Percentiles rank a stretch among this genome's conserved stretches.
These are phyloP conservation scores for Muschampia plurimacula DNA, from an alignment of 2,888 invertebrate genomes.

Conservation along the genomic window DNA sequence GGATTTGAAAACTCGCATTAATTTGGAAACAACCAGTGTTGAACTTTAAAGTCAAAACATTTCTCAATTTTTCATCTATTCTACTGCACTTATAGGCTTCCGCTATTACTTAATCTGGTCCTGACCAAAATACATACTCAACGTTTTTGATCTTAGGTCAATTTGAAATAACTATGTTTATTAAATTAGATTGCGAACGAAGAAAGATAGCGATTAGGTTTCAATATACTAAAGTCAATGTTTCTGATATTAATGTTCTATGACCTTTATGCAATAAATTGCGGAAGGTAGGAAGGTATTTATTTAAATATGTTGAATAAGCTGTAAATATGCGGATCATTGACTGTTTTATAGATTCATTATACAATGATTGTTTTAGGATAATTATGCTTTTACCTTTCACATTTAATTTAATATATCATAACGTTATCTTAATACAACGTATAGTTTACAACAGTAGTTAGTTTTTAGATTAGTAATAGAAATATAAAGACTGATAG, in stretches of 20 bases:
- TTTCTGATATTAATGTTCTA: not conserved
- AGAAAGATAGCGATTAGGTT: not conserved
- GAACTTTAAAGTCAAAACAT: constrained; percentile 22
- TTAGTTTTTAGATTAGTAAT: no score
- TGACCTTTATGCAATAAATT: not conserved
- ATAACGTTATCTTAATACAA: no score
- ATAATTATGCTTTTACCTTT: no score
- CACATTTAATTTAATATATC: no score
- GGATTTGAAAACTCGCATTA: constrained; percentile 2
- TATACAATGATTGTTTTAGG: no score
- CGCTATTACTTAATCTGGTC: constrained; percentile 26
- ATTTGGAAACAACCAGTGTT: constrained; percentile 13
- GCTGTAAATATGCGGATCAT: not conserved
- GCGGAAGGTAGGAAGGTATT: not conserved
- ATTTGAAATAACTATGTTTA: constrained; percentile 23
- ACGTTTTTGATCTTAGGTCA: constrained; percentile 38
- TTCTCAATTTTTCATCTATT: constrained; percentile 29
- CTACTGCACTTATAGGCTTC: constrained; percentile 28
- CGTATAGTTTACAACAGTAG: no score
- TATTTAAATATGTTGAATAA: not conserved
- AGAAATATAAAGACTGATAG: no score
- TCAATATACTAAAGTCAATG: not conserved
- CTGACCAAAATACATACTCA: constrained; percentile 40
- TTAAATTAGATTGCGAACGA: constrained; percentile 23
- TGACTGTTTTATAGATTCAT: no score